phyloP scores from a whole-genome alignment of 2,888 invertebrate genomes.

The Strigamia crassipes region DNA sequence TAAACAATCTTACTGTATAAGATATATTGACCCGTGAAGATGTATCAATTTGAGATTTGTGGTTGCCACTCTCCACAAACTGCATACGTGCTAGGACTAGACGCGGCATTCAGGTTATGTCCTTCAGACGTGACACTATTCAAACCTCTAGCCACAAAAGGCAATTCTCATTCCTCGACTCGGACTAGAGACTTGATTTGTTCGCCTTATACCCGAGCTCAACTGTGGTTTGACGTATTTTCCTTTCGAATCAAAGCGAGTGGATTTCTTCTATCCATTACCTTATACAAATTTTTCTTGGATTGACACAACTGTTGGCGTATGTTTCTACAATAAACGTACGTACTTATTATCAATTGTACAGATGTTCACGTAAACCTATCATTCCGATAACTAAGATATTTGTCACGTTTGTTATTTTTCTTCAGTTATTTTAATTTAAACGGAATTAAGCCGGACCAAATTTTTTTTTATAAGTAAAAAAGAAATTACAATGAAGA shows the following conservation, averaged over 20 bases:
- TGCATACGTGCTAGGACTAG: neutral
- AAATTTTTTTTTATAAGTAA: neutral
- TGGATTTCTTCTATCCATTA: neutral
- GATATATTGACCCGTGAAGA: neutral
- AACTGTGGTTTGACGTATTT: constrained; percentile 3
- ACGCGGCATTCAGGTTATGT: neutral
- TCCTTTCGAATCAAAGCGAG: neutral
- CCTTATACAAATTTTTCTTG: neutral
- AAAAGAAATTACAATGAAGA: constrained; percentile 23
- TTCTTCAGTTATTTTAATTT: constrained; percentile 19
- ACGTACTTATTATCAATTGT: neutral
- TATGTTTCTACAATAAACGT: neutral
- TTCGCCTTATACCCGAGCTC: neutral
- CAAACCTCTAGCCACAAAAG: constrained; percentile 18
- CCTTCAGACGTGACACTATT: constrained; percentile 24
- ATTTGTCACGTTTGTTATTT: neutral
- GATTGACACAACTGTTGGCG: neutral
- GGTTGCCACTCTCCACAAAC: neutral
- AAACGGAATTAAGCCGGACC: neutral
- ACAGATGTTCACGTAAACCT: neutral
- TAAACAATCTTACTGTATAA: neutral
- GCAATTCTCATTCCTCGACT: constrained; percentile 1
- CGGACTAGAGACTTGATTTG: constrained; percentile 24
- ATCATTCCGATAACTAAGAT: neutral
- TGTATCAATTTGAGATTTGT: neutral